A percentile compares a stretch with the other conserved stretches of the same genome.
Evolutionary conservation across 2,888 invertebrate species (phyloP).

Genomic region (Tetrapedia diversipes): DNA sequence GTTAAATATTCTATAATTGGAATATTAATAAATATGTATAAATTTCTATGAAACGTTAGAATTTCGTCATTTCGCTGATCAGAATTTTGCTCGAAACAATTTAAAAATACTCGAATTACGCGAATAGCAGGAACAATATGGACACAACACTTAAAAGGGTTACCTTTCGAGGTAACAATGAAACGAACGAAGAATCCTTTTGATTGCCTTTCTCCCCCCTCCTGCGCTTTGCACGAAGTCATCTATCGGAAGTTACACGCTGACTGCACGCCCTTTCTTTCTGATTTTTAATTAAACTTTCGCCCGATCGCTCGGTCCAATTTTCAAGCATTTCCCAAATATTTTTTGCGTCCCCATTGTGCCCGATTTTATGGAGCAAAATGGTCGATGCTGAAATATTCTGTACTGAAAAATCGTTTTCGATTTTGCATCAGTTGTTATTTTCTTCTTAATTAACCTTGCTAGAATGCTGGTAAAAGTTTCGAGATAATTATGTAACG

Average conservation of each 20-base stretch:
- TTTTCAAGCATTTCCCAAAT: constrained; percentile 25
- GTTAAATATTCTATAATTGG: too few species aligned
- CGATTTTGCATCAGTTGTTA: too few species aligned
- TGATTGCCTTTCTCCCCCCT: constrained; percentile 5
- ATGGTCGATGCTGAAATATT: background rate
- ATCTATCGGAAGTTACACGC: constrained; percentile 4
- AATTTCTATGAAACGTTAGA: background rate
- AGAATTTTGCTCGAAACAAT: constrained; percentile 10
- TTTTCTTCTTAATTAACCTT: background rate
- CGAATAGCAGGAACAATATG: background rate
- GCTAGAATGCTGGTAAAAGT: too few species aligned
- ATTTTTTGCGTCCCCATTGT: constrained; percentile 2
- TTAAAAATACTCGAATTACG: constrained; percentile 1
- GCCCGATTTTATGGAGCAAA: background rate
- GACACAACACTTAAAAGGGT: constrained; percentile 28
- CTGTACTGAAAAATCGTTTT: background rate
- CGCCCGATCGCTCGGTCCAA: background rate
- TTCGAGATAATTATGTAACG: too few species aligned
- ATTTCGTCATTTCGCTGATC: background rate
- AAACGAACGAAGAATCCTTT: constrained; percentile 48
- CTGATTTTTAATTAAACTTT: constrained; percentile 48
- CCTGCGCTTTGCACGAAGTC: constrained; percentile 14
- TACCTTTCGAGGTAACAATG: constrained; percentile 14
- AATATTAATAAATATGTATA: too few species aligned
- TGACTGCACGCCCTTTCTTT: background rate